Percentiles rank a stretch among this genome's conserved stretches.
Conservation (phyloP, 1,140 invertebrate species). For the Rhagoletis pomonella region DNA sequence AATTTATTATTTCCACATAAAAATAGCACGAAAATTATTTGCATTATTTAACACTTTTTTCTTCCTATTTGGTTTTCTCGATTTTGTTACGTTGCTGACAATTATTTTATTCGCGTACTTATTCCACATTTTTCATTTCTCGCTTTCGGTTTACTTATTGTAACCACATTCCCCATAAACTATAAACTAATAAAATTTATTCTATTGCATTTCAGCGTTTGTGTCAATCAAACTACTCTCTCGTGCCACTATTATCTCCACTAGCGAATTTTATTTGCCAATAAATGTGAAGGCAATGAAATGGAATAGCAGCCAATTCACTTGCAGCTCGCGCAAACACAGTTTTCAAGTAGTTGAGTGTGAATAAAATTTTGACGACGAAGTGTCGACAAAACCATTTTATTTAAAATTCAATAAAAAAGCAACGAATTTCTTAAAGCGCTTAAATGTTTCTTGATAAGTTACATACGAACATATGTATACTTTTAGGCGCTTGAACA, state of each 20-base stretch:
- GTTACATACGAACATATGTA: not conserved
- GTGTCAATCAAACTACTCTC: not conserved
- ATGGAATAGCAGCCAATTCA: not conserved
- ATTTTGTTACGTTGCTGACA: not conserved
- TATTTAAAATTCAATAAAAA: not conserved
- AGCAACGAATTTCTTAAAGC: not conserved
- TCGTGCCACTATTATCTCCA: not conserved
- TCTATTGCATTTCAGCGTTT: not conserved
- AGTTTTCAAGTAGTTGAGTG: not conserved
- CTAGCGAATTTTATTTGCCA: not conserved
- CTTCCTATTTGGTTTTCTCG: not conserved
- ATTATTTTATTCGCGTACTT: not conserved
- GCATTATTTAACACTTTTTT: not conserved
- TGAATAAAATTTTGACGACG: not conserved
- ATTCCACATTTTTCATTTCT: not conserved
- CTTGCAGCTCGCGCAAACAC: not conserved
- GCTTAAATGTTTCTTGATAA: too few species aligned
- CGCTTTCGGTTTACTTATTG: not conserved
- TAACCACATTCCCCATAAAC: not conserved
- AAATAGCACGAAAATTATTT: not conserved
- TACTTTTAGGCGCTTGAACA: not conserved
- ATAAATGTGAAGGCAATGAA: not conserved
- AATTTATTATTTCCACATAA: not conserved
- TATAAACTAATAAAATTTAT: slow-evolving; percentile 7
- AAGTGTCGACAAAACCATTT: too few species aligned